phyloP scores from a whole-genome alignment of 2,797 vertebrate genomes.

The Eulemur coronatus region DNA sequence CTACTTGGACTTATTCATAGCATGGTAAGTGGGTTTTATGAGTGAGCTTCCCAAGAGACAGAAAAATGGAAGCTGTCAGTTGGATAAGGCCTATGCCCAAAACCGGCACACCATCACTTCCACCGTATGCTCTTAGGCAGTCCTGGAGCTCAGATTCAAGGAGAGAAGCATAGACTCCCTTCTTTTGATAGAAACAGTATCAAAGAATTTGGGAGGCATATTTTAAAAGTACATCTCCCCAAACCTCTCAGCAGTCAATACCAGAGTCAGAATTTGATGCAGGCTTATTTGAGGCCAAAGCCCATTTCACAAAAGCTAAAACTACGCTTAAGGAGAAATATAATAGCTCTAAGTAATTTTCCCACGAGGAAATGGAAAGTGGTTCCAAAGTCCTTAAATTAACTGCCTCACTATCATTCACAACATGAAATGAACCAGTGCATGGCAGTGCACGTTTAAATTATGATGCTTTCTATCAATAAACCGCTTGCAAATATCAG shows the following conservation, averaged over 20 bases:
- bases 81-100: not conserved
- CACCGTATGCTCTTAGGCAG: not conserved
- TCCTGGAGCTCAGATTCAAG: not conserved
- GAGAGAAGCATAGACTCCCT: not conserved
- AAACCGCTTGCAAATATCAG: not conserved
- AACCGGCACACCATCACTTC: not conserved
- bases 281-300: not conserved
- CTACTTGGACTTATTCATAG: not conserved
- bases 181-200: not conserved
- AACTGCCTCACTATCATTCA: not conserved
- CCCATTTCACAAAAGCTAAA: not conserved
- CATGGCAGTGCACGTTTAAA: not conserved
- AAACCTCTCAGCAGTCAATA: not conserved
- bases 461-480: not conserved
- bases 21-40: accelerated
- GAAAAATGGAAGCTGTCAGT: not conserved
- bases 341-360: not conserved
- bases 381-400: not conserved
- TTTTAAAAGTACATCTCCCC: not conserved
- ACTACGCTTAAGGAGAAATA: not conserved
- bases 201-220: not conserved
- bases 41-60: not conserved
- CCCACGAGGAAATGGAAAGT: not conserved
- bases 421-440: not conserved
- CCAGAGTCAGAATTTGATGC: not conserved